Evolutionary conservation across 2,888 invertebrate genomes (phyloP).

Genomic region (Pyrocoelia pectoralis): DNA sequence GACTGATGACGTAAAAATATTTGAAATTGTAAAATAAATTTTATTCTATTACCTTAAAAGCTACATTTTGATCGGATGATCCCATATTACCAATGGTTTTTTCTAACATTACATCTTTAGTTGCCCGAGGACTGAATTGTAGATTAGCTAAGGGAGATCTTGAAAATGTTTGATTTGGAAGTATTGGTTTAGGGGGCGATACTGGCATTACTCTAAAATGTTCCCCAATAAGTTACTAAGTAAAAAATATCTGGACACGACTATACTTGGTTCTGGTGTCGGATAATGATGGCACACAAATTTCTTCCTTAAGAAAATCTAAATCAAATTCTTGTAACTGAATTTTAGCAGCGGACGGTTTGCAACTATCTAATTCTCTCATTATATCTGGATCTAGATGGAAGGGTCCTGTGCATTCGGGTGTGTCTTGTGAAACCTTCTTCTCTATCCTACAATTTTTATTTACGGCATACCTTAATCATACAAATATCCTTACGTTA

Average conservation of each 20-base stretch:
- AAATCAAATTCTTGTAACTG: slow-evolving; percentile 57
- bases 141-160: slow-evolving; percentile 39
- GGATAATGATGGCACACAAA: slow-evolving; percentile 51
- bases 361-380: slow-evolving; percentile 68
- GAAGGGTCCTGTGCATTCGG: slow-evolving; percentile 72
- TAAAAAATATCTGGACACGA: slow-evolving; percentile 7
- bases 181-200: slow-evolving; percentile 65
- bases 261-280: slow-evolving; percentile 52
- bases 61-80: slow-evolving; percentile 68
- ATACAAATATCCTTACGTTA: slow-evolving; percentile 37
- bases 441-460: not conserved
- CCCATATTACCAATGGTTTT: slow-evolving; percentile 69
- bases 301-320: slow-evolving; percentile 54
- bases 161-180: slow-evolving; percentile 47
- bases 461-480: not conserved
- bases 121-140: slow-evolving; percentile 29
- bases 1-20: too few species aligned
- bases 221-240: not conserved
- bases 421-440: not conserved
- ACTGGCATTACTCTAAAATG: slow-evolving; percentile 61
- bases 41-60: slow-evolving; percentile 57
- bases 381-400: slow-evolving; percentile 78
- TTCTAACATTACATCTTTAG: slow-evolving; percentile 56
- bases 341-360: slow-evolving; percentile 40
- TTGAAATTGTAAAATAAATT: too few species aligned